phyloP scores from a whole-genome alignment of 1,140 invertebrate species.

The Apolygus lucorum region DNA sequence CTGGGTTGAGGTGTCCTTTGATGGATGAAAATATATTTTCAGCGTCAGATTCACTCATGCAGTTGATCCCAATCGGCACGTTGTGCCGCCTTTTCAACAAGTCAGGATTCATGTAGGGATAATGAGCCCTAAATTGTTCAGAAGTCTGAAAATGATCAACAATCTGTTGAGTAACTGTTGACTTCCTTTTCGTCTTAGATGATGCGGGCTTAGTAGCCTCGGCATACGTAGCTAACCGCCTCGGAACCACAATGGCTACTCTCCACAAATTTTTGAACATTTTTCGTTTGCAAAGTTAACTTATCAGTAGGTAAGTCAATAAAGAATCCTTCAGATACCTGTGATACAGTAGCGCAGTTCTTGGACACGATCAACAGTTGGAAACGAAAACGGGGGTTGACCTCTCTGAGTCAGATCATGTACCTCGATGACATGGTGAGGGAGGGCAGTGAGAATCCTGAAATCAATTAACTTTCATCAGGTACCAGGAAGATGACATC shows the following conservation, averaged over 20 bases:
- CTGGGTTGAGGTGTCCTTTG: not conserved
- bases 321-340: slow-evolving; percentile 39
- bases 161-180: not conserved
- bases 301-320: not conserved
- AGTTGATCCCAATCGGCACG: not conserved
- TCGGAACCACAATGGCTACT: no score
- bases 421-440: slow-evolving; percentile 53
- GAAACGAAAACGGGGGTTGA: slow-evolving; percentile 48
- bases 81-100: not conserved
- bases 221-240: no score
- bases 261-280: no score
- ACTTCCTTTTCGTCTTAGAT: no score
- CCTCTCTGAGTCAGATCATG: slow-evolving; percentile 44
- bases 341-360: slow-evolving; percentile 49
- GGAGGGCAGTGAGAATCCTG: slow-evolving; percentile 44
- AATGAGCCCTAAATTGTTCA: not conserved
- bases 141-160: slow-evolving; percentile 5
- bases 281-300: no score
- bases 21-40: slow-evolving; percentile 16
- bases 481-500: no score
- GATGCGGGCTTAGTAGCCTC: no score
- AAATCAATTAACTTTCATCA: no score
- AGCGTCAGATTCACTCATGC: slow-evolving; percentile 11
- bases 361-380: slow-evolving; percentile 53
- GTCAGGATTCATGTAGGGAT: not conserved